Conservation (phyloP, 2,888 invertebrate species). For the Epinotia brunnichana region DNA sequence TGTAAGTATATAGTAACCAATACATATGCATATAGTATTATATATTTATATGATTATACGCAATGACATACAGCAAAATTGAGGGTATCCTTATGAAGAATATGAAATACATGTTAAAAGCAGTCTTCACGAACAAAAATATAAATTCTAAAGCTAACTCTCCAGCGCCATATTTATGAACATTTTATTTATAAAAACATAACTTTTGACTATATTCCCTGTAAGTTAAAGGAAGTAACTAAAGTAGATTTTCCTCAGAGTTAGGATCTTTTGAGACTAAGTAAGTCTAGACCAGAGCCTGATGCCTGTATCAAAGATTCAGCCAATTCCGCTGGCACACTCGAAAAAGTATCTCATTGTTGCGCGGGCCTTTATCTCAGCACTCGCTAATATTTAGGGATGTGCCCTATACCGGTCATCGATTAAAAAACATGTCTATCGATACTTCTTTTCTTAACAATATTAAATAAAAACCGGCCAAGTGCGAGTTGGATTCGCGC, state of each 20-base stretch:
- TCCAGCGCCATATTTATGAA: background rate
- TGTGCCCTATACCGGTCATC: background rate
- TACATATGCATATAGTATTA: too few species aligned
- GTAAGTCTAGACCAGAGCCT: background rate
- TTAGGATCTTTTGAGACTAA: background rate
- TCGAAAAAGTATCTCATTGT: conserved; percentile 43
- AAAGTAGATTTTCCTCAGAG: background rate
- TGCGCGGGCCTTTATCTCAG: conserved; percentile 38
- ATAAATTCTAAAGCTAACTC: background rate
- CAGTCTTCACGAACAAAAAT: background rate
- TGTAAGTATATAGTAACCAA: too few species aligned
- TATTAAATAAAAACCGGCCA: too few species aligned
- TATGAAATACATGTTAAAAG: too few species aligned
- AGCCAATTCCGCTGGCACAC: conserved; percentile 34
- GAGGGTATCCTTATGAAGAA: too few species aligned
- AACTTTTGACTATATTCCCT: background rate
- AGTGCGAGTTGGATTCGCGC: too few species aligned
- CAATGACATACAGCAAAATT: too few species aligned
- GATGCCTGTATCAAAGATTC: conserved; percentile 39
- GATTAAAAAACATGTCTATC: conserved; percentile 17
- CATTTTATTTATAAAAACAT: conserved; percentile 8
- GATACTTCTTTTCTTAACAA: too few species aligned
- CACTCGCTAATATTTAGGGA: conserved; percentile 37
- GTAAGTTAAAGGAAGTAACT: background rate
- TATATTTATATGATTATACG: too few species aligned